Evolutionary conservation across 2,797 vertebrate species (phyloP), one percentile per base, ranked within the genome.

Genomic region (Squalus acanthias): DNA sequence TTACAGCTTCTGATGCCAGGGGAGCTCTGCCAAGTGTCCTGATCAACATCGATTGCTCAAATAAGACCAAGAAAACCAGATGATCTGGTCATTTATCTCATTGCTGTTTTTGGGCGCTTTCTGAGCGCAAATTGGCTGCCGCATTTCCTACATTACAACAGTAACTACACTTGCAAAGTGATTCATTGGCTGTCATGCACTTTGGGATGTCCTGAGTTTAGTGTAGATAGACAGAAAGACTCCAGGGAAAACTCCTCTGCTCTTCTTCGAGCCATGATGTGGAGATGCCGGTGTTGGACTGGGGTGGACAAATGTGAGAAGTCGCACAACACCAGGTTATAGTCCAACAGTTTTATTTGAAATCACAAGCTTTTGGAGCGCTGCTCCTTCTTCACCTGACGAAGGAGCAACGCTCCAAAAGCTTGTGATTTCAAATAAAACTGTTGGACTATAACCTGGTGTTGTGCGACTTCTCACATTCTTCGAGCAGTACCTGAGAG

Each of bases 71-170:
- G 0, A 1, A 8, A 63, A 96, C 96, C 89, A 46, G 60, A 96
- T 33, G 96, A 96, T 96, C 89, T 89, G 97, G 96, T 96, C 96
- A 13, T 15, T 85, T 89, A 53, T 29, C 53, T 29, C 87, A 89
- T 5, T 89, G 87, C 24, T 33, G 7, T 63, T 33, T 91, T 26
- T 91, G 29, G 3, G 10, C 63, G 0, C 17, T 85, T 85, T 39
- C 17, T 46, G 79, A 20, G n/a, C n/a, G 17, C 79, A 22, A 15
- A 46, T 46, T 46, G 4, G 79, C n/a, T 82, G 39, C 33, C 15
- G n/a, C 20, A 12, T 39, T 79, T 63, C 60, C 60, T 7, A 10
- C 60, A 63, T 63, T n/a, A 39, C 39, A 85, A 50, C 7, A 10
- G 15, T 85, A 39, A 39, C n/a, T 79, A 79, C 33, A n/a, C 33